Percentiles rank a stretch among this genome's conserved stretches.
phyloP scores from a whole-genome alignment of 1,140 invertebrate species.

The Drosophila sp. region DNA sequence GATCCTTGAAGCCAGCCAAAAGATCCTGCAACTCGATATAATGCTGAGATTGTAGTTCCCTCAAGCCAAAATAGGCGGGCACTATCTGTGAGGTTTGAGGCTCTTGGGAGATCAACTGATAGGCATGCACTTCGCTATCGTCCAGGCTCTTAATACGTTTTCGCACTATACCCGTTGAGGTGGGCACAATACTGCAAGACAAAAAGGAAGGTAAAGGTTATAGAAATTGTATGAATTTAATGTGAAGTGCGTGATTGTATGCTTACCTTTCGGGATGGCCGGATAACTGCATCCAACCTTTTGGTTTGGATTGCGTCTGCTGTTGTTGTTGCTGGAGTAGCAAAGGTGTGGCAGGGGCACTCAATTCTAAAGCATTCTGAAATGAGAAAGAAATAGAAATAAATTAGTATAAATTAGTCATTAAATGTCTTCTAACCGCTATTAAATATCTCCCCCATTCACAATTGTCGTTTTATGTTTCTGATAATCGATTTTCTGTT shows the following conservation, averaged over 20 bases:
- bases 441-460: not conserved
- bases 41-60: conserved; percentile 92
- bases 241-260: not conserved
- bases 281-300: conserved; percentile 95
- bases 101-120: conserved; percentile 91
- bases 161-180: conserved; percentile 96
- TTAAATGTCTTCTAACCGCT: not conserved
- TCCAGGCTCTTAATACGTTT: conserved; percentile 91
- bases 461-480: not conserved
- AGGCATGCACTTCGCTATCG: conserved; percentile 91
- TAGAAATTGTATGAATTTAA: not conserved
- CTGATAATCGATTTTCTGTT: not conserved
- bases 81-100: conserved; percentile 89
- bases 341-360: conserved; percentile 94
- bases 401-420: not conserved
- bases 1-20: conserved; percentile 92
- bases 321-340: conserved; percentile 85
- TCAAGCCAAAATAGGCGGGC: conserved; percentile 93
- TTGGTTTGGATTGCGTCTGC: conserved; percentile 84
- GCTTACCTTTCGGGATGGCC: conserved; percentile 91
- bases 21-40: conserved; percentile 96
- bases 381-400: conserved; percentile 44
- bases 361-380: conserved; percentile 96
- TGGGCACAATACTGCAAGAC: conserved; percentile 91
- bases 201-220: conserved; percentile 1